Base-by-base conservation (phyloP, 1,140 invertebrate genomes). In the Leptonema lineaticorne region DNA sequence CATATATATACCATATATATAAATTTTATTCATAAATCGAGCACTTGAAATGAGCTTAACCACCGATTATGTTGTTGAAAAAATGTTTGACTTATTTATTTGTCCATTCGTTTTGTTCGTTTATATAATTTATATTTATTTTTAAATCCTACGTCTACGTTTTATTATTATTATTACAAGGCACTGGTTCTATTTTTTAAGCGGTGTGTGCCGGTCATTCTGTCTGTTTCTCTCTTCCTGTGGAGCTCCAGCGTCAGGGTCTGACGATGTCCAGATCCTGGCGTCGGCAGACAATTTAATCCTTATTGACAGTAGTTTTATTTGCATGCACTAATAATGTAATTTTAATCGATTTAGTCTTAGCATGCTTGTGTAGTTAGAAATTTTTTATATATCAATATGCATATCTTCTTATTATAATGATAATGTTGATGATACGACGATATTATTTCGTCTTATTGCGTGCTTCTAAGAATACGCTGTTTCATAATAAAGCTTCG, bases 191-290 rank as follows among this genome's bases (percentile, higher is more conserved):
- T 64, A 11, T 59, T 33, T 57, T 16, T 33, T 64, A 64, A 64
- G 46, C 62, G 45, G 62, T 64, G 62, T 64, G 62, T 64, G 62
- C 62, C 62, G 62, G 62, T 64, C 62, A 22, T 46, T 64, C 62
- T 64, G 62, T 64, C 62, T 64, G 62, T 64, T 64, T 64, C 46
- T 64, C 62, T 64, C 62, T 64, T 64, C 62, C 62, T 64, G 62
- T 64, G 62, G 62, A 37, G 18, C 45, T 50, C 20, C 45, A 5
- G 14, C 41, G 45, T 29, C 46, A 50, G 28, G 59, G 30, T 64
- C 62, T 50, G 41, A 6, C 29, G n/a, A 37, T 14, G 22, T 22
- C 27, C 45, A 50, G 62, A 64, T 20, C 46, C 41, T 50, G 62
- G 45, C 45, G 41, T 6, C 1, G 45, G 45, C 29, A 30, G 62